These are phyloP conservation scores for Pammene aurita DNA, from an alignment of 2,888 invertebrate genomes.

Conservation along the genomic window DNA sequence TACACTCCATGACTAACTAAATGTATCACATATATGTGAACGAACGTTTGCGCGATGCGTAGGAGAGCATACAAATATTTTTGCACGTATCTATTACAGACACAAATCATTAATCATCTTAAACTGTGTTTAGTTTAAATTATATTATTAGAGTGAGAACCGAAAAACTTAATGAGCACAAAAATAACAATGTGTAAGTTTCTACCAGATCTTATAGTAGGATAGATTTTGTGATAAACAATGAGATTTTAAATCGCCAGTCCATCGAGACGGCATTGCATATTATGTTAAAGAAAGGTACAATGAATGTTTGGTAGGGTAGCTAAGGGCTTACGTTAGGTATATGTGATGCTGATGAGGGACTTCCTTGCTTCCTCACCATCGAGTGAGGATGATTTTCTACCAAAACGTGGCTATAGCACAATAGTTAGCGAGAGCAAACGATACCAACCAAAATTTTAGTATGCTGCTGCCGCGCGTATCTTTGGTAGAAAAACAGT, in stretches of 20 bases:
- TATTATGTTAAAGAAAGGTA: slow-evolving; percentile 69
- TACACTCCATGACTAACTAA: slow-evolving; percentile 71
- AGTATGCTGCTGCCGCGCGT: too few species aligned
- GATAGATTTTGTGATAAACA: slow-evolving; percentile 81
- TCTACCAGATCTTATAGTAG: slow-evolving; percentile 79
- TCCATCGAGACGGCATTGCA: slow-evolving; percentile 64
- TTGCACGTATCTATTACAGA: slow-evolving; percentile 40
- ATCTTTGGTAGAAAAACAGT: slow-evolving; percentile 8
- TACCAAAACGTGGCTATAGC: not conserved
- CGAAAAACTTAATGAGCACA: slow-evolving; percentile 68
- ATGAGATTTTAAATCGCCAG: slow-evolving; percentile 79
- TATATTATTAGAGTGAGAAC: slow-evolving; percentile 47
- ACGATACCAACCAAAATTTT: not conserved
- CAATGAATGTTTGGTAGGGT: slow-evolving; percentile 75
- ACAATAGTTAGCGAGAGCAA: not conserved
- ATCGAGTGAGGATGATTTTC: slow-evolving; percentile 42
- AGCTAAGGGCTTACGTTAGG: slow-evolving; percentile 68
- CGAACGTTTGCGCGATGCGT: slow-evolving; percentile 39
- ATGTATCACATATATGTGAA: slow-evolving; percentile 65
- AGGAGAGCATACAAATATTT: slow-evolving; percentile 37
- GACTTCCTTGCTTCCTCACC: slow-evolving; percentile 60
- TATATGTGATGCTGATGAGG: slow-evolving; percentile 72
- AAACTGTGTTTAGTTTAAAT: slow-evolving; percentile 29
- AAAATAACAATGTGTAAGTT: slow-evolving; percentile 75
- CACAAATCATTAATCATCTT: slow-evolving; percentile 30